Evolutionary conservation across 2,888 invertebrate species (phyloP).

Genomic region (Pollenia amentaria): DNA sequence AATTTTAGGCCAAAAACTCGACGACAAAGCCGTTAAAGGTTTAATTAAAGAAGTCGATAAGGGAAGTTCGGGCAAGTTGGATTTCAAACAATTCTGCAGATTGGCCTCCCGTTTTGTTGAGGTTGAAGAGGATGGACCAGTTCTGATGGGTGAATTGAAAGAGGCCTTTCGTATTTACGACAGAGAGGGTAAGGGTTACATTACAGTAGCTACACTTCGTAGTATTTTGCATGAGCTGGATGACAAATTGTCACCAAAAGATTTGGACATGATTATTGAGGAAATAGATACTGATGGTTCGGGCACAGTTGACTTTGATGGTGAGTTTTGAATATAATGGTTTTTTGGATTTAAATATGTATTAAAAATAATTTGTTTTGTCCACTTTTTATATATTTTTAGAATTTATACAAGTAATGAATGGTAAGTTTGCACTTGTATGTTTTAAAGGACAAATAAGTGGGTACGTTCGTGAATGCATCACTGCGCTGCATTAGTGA

Average conservation of each 20-base stretch:
- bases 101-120: slow-evolving; percentile 95
- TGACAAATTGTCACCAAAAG: slow-evolving; percentile 94
- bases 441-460: too few species aligned
- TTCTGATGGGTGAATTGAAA: slow-evolving; percentile 94
- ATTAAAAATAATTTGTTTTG: not conserved
- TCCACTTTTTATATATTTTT: slow-evolving; percentile 82
- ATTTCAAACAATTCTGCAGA: slow-evolving; percentile 94
- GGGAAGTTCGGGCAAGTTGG: slow-evolving; percentile 92
- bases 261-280: slow-evolving; percentile 96
- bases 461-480: too few species aligned
- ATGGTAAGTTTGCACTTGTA: slow-evolving; percentile 23
- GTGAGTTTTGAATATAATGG: slow-evolving; percentile 84
- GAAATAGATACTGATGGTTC: slow-evolving; percentile 97
- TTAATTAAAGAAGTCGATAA: slow-evolving; percentile 94
- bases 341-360: not conserved
- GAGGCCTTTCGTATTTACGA: slow-evolving; percentile 98
- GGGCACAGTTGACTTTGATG: slow-evolving; percentile 99
- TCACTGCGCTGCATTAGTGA: too few species aligned
- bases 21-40: slow-evolving; percentile 91
- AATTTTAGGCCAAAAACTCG: slow-evolving; percentile 94
- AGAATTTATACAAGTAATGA: slow-evolving; percentile 94
- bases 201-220: slow-evolving; percentile 93
- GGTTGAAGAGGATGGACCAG: slow-evolving; percentile 95
- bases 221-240: slow-evolving; percentile 97
- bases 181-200: slow-evolving; percentile 96